These are phyloP conservation scores for Aplysina aerophoba DNA, from an alignment of 37 sponge, comb jelly and placozoan genomes.

Conservation along the genomic window DNA sequence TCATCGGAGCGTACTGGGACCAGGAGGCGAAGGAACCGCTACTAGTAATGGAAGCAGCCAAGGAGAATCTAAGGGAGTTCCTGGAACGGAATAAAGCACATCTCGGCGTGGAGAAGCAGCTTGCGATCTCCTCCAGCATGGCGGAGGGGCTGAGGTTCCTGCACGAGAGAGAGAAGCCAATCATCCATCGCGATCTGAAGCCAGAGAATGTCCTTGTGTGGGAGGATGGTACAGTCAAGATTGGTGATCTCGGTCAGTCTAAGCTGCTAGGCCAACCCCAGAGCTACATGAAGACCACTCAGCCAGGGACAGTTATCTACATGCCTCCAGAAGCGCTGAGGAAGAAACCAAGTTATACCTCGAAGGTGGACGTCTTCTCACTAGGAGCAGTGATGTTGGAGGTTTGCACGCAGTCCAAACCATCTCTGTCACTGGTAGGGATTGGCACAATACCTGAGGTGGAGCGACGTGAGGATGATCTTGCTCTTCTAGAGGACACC, in stretches of 20 bases:
- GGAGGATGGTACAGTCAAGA: neutral
- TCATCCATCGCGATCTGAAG: conserved; percentile 29
- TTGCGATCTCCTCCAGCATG: neutral
- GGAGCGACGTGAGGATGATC: conserved; percentile 36
- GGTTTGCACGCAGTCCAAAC: conserved; percentile 4
- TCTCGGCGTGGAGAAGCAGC: neutral
- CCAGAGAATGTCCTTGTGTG: neutral
- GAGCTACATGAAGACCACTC: conserved; percentile 3
- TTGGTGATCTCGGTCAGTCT: conserved; percentile 31
- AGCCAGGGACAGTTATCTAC: neutral
- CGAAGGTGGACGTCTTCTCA: conserved; percentile 22
- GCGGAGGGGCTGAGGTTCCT: neutral
- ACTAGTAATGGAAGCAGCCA: neutral
- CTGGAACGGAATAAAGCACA: neutral
- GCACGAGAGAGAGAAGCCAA: neutral
- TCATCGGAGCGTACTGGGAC: conserved; percentile 9
- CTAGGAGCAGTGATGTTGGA: neutral
- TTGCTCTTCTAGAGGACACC: neutral
- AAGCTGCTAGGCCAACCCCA: neutral
- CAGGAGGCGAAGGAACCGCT: neutral
- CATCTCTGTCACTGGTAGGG: neutral
- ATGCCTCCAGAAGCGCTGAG: conserved; percentile 34
- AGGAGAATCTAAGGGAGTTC: conserved; percentile 12
- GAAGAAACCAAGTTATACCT: neutral
- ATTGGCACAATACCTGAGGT: conserved; percentile 35